Evolutionary conservation across 2,888 invertebrate genomes (phyloP).

Genomic region (Isoperla grammatica): DNA sequence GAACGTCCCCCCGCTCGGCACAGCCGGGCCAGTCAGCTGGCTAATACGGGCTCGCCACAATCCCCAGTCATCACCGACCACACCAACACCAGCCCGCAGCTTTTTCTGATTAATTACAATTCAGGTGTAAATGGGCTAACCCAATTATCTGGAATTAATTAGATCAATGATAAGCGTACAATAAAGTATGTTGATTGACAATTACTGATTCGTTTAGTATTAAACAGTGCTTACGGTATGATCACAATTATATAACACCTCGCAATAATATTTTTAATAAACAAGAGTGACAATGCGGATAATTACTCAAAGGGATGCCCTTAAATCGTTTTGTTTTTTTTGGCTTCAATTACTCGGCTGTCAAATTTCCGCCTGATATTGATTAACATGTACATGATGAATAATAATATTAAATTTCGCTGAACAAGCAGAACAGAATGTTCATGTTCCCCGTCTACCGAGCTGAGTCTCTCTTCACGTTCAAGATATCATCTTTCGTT

Average conservation of each 20-base stretch:
- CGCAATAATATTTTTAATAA: too few species aligned
- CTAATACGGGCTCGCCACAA: too few species aligned
- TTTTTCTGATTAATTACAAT: constrained; percentile 8
- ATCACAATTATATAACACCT: too few species aligned
- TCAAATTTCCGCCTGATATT: constrained; percentile 5
- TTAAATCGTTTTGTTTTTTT: too few species aligned
- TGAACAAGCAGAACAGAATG: background rate
- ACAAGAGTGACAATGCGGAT: too few species aligned
- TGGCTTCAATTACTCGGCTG: constrained; percentile 4
- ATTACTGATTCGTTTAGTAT: background rate
- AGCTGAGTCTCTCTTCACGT: constrained; percentile 3
- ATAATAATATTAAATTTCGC: constrained; percentile 6
- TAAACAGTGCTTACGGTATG: too few species aligned
- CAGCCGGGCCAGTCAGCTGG: too few species aligned
- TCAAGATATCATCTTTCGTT: constrained; percentile 10
- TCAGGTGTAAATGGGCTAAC: constrained; percentile 4
- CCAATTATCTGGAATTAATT: constrained; percentile 7
- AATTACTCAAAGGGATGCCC: too few species aligned
- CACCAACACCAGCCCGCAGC: constrained; percentile 8
- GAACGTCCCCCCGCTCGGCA: too few species aligned
- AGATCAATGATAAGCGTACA: constrained; percentile 7
- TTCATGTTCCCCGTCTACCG: background rate
- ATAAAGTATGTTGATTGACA: constrained; percentile 6
- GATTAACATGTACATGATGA: constrained; percentile 3
- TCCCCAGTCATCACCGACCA: too few species aligned